Percentiles rank a stretch among this genome's conserved stretches.
These are phyloP conservation scores for Graphium colonna DNA, from an alignment of 2,888 invertebrate species.

Conservation along the genomic window DNA sequence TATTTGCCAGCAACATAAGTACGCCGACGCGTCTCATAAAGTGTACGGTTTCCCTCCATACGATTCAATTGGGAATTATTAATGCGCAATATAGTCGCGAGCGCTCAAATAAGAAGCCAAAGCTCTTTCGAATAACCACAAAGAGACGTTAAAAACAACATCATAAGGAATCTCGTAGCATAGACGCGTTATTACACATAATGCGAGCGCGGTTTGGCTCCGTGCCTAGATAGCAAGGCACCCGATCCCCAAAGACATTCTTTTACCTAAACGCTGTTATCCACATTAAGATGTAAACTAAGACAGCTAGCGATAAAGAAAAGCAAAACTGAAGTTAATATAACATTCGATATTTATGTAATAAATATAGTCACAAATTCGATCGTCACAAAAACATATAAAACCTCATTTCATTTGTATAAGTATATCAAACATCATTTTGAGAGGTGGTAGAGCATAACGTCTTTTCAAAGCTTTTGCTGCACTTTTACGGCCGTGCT, in stretches of 20 bases:
- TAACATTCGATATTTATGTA: too few species aligned
- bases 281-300: conserved; percentile 11
- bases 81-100: conserved; percentile 27
- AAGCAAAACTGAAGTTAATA: too few species aligned
- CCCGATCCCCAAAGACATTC: conserved; percentile 51
- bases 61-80: conserved; percentile 21
- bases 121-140: conserved; percentile 25
- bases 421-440: too few species aligned
- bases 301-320: conserved; percentile 5
- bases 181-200: conserved; percentile 31
- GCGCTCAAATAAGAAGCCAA: conserved; percentile 16
- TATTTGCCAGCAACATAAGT: too few species aligned
- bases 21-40: too few species aligned
- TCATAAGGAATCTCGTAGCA: conserved; percentile 31
- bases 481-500: too few species aligned
- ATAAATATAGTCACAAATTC: too few species aligned
- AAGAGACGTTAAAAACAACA: conserved; percentile 33
- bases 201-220: conserved; percentile 38
- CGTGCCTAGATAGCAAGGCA: conserved; percentile 43
- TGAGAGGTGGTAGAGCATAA: too few species aligned
- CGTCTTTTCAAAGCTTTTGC: too few species aligned
- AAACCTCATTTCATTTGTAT: too few species aligned
- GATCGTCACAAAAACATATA: too few species aligned
- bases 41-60: too few species aligned
- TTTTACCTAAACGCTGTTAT: conserved; percentile 48